A percentile compares a stretch with the other conserved stretches of the same genome.
phyloP scores from a whole-genome alignment of 2,888 invertebrate species.

The Hirtodrosophila trivittata region DNA sequence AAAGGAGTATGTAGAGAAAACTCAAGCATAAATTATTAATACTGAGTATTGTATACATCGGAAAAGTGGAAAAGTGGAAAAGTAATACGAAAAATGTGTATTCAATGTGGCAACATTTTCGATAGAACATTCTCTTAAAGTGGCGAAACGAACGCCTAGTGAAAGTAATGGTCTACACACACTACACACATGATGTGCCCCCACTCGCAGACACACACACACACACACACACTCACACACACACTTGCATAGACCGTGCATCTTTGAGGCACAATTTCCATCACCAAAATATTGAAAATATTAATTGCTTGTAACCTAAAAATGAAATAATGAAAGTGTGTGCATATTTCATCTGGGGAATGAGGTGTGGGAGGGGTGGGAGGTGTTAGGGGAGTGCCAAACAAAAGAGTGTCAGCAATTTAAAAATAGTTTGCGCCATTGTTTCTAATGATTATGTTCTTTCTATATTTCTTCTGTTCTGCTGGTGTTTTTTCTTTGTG shows the following conservation, averaged over 20 bases:
- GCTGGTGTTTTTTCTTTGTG: slow-evolving; percentile 10
- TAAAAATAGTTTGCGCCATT: slow-evolving; percentile 70
- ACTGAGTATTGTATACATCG: not conserved
- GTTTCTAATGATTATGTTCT: slow-evolving; percentile 67
- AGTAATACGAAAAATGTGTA: slow-evolving; percentile 56
- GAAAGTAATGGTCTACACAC: slow-evolving; percentile 68
- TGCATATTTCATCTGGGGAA: slow-evolving; percentile 47
- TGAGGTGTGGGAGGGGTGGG: slow-evolving; percentile 13
- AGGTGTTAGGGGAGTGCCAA: slow-evolving; percentile 28
- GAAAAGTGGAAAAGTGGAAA: slow-evolving; percentile 20
- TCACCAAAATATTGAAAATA: slow-evolving; percentile 53
- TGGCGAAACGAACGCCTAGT: slow-evolving; percentile 68
- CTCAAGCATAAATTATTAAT: slow-evolving; percentile 10
- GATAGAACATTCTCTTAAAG: slow-evolving; percentile 60
- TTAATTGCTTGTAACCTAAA: slow-evolving; percentile 76
- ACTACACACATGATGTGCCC: slow-evolving; percentile 46
- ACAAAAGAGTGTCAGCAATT: slow-evolving; percentile 77
- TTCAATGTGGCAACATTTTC: slow-evolving; percentile 63
- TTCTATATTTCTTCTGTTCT: slow-evolving; percentile 17
- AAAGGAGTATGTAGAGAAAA: slow-evolving; percentile 32
- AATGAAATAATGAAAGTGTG: slow-evolving; percentile 66
- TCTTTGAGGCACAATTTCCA: slow-evolving; percentile 34
- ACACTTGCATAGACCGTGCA: slow-evolving; percentile 36
- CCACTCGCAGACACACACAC: slow-evolving; percentile 15
- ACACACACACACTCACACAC: slow-evolving; percentile 18